phyloP scores from a whole-genome alignment of 2,888 invertebrate species.

The Synergus gifuensis region DNA sequence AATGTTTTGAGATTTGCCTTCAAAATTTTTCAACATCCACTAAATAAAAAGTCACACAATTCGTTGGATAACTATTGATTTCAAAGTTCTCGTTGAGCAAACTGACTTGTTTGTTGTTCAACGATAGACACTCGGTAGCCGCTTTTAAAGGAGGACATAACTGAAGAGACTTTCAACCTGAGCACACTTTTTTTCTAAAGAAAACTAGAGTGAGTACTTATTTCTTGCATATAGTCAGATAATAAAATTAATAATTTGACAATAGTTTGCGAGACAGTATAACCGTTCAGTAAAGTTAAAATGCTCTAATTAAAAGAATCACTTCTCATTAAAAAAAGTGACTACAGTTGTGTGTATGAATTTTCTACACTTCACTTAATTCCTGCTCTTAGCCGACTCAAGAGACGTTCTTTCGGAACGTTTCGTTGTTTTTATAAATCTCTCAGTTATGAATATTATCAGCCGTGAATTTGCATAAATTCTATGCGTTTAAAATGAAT shows the following conservation, averaged over 20 bases:
- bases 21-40: background rate
- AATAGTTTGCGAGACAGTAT: too few species aligned
- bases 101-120: constrained; percentile 21
- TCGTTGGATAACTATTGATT: constrained; percentile 25
- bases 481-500: constrained; percentile 2
- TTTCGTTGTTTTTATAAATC: constrained; percentile 20
- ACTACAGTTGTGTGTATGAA: background rate
- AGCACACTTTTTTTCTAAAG: constrained; percentile 19
- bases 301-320: too few species aligned
- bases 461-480: constrained; percentile 10
- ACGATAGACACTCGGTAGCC: constrained; percentile 13
- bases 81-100: constrained; percentile 14
- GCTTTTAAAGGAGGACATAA: constrained; percentile 18
- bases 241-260: background rate
- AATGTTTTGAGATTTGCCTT: too few species aligned
- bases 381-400: background rate
- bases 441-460: constrained; percentile 19
- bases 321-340: too few species aligned
- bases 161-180: constrained; percentile 9
- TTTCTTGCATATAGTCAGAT: background rate
- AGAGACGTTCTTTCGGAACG: background rate
- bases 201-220: constrained; percentile 12
- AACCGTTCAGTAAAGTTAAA: too few species aligned
- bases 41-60: background rate
- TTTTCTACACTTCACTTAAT: background rate